Conservation (phyloP, 2,888 invertebrate species). For the Chrysolina haemoptera region DNA sequence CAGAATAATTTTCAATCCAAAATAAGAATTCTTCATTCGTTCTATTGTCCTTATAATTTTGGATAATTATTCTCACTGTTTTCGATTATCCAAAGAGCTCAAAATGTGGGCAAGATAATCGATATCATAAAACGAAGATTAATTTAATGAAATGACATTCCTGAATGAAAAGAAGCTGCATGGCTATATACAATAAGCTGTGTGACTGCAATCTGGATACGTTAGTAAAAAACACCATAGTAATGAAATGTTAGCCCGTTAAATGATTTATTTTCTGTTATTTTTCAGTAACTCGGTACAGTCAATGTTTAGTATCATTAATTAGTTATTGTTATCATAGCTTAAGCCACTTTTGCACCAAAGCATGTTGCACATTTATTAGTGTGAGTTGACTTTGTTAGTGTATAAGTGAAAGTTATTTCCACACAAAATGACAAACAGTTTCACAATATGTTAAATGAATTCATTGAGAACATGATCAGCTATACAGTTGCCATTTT, state of each 20-base stretch:
- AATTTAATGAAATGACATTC: constrained; percentile 20
- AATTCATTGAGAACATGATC: not conserved
- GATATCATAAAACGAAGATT: not conserved
- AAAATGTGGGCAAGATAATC: too few relatives aligned
- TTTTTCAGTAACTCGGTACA: constrained; percentile 27
- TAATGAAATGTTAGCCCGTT: constrained; percentile 43
- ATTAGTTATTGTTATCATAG: constrained; percentile 40
- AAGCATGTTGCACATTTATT: constrained; percentile 62
- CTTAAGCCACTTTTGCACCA: constrained; percentile 60
- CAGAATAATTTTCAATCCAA: too few relatives aligned
- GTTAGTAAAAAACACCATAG: constrained; percentile 27
- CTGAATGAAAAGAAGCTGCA: constrained; percentile 2
- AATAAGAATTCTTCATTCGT: too few relatives aligned
- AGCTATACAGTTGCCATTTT: constrained; percentile 41
- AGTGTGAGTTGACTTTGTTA: constrained; percentile 51
- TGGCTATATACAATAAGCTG: constrained; percentile 49
- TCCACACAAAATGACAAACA: constrained; percentile 48
- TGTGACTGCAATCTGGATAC: constrained; percentile 34
- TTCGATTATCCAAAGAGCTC: too few relatives aligned
- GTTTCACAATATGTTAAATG: constrained; percentile 23
- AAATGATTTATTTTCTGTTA: constrained; percentile 59
- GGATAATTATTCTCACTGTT: too few relatives aligned
- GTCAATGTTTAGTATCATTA: constrained; percentile 27
- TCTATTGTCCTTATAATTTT: too few relatives aligned
- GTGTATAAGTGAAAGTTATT: constrained; percentile 42